Evolutionary conservation across 2,113 vertebrate species (phyloP).

Genomic region (Cryptoleucopteryx plumbea): DNA sequence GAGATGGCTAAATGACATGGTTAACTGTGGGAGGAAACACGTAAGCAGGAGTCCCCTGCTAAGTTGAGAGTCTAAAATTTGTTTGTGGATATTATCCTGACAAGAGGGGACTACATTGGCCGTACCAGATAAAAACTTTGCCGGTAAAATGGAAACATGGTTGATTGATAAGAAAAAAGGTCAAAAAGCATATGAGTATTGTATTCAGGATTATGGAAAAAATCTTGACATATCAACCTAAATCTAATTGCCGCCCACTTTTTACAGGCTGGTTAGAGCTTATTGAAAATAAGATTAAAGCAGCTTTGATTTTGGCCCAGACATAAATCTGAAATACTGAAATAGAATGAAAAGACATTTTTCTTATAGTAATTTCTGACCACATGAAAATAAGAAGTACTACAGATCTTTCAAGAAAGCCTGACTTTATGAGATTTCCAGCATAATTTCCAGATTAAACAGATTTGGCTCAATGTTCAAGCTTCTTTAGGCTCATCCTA

Average conservation of each 20-base stretch:
- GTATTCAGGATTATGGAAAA: neutral
- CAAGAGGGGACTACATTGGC: neutral
- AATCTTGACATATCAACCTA: neutral
- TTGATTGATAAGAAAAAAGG: neutral
- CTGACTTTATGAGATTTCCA: slow-evolving; percentile 18
- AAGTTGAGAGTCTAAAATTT: rapidly evolving
- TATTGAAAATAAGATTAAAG: neutral
- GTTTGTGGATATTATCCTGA: neutral
- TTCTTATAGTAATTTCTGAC: slow-evolving; percentile 26
- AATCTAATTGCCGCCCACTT: neutral
- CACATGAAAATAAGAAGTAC: slow-evolving; percentile 17
- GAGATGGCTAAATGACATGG: neutral
- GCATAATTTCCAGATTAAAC: slow-evolving; percentile 27
- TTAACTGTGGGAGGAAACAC: neutral
- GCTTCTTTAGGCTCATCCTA: neutral
- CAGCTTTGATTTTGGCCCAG: neutral
- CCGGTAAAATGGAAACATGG: neutral
- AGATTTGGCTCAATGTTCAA: neutral
- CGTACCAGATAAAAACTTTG: neutral
- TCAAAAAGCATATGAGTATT: neutral
- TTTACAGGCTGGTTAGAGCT: neutral
- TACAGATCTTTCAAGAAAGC: slow-evolving; percentile 35
- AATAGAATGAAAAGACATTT: neutral
- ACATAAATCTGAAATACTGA: neutral
- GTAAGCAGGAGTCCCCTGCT: neutral